Evolutionary conservation across 1,140 invertebrate genomes (phyloP).

Genomic region (Rhynchophorus ferrugineus): DNA sequence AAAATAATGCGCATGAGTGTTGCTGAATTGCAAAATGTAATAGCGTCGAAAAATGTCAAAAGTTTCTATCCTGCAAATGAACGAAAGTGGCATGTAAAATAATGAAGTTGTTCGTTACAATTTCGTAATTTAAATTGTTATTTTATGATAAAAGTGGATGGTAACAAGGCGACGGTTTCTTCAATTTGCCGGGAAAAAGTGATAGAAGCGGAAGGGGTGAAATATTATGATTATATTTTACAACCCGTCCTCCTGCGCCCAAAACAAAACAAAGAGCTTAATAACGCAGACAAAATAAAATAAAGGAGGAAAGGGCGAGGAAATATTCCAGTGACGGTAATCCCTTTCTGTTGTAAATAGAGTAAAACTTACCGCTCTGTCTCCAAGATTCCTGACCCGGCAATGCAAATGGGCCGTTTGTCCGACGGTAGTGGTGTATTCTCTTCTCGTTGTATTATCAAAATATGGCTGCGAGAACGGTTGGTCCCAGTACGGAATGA

Average conservation of each 20-base stretch:
- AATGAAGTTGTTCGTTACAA: too few relatives aligned
- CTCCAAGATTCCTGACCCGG: slow-evolving; percentile 74
- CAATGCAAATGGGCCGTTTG: slow-evolving; percentile 80
- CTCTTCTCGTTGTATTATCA: slow-evolving; percentile 76
- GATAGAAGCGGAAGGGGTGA: background rate
- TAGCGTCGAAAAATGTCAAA: too few relatives aligned
- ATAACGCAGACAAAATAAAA: background rate
- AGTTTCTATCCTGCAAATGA: too few relatives aligned
- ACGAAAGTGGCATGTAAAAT: too few relatives aligned
- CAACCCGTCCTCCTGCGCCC: background rate
- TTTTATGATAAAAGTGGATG: too few relatives aligned
- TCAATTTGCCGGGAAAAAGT: too few relatives aligned
- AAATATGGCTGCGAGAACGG: slow-evolving; percentile 81
- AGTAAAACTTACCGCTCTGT: slow-evolving; percentile 68
- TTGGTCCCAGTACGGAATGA: slow-evolving; percentile 53
- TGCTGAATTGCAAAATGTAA: too few relatives aligned
- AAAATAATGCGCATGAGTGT: too few relatives aligned
- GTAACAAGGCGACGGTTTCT: too few relatives aligned
- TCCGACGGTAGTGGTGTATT: slow-evolving; percentile 77
- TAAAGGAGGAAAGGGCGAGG: background rate
- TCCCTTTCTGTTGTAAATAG: slow-evolving; percentile 1
- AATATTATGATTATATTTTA: background rate
- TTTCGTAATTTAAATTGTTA: too few relatives aligned
- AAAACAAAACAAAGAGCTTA: background rate
- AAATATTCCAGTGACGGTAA: background rate